Evolutionary conservation across 2,113 vertebrate species (phyloP), one percentile per base, ranked within the genome.

Genomic region (Tretioscincus oriximinensis): DNA sequence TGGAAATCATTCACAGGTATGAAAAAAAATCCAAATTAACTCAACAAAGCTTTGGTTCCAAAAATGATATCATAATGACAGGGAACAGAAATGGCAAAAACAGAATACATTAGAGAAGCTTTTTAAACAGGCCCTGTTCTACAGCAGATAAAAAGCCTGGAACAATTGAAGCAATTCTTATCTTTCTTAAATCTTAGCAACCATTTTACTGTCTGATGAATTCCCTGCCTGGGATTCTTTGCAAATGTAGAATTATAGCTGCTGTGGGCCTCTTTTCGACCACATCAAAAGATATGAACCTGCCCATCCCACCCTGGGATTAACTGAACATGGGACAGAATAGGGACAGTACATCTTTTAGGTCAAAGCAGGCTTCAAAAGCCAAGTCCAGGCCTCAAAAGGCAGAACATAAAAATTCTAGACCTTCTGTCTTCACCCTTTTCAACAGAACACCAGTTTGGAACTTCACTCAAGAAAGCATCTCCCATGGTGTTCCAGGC

Each of bases 81-180:
- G 58, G 66, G 90, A 90, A 89, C 86, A 45, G 45, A 88, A 85
- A 82, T 82, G 49, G 86, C 87, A 85, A 83, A 92, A 92, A 90
- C 87, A 93, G 91, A 87, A 83, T 73, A 90, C 79, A 84, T 83
- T 84, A 58, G 86, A 91, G 45, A 87, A 81, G 77, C 61, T 88
- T 88, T 73, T 86, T 76, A 88, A 81, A 88, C 87, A 81, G 6
- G 61, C 61, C 58, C 80, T 84, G 79, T 82, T 85, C 22, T 80
- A 70, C 76, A 84, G 83, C 80, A 91, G 80, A 81, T 76, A 69
- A 90, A 41, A 86, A 90, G 79, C 41, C 79, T 87, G 65, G 26
- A 22, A 22, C 24, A 84, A 64, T 26, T 72, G 81, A 85, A 89
- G 85, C 80, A 85, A 81, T 86, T 64, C 70, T 83, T 81, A 68